Conservation (phyloP, 2,113 vertebrate genomes). For the Numida meleagris region DNA sequence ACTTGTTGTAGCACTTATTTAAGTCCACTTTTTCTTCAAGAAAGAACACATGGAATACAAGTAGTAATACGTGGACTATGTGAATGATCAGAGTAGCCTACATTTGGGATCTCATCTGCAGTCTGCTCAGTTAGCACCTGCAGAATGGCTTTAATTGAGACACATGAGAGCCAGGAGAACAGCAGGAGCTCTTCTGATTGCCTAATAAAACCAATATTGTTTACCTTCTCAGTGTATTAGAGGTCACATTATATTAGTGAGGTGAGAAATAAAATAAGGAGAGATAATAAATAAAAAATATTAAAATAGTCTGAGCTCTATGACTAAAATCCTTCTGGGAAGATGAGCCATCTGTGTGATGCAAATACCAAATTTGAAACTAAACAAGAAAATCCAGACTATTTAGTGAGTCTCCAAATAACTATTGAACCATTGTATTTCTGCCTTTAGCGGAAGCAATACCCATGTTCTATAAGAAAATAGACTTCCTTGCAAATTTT, state of each 20-base stretch:
- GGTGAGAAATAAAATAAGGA: neutral
- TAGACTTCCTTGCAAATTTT: neutral
- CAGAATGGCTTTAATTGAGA: neutral
- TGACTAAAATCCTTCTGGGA: neutral
- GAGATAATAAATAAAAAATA: neutral
- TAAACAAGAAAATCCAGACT: neutral
- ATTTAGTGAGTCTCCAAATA: neutral
- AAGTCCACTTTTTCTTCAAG: neutral
- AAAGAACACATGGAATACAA: neutral
- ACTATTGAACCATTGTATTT: neutral
- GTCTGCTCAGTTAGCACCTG: neutral
- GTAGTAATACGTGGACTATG: neutral
- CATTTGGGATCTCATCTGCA: neutral
- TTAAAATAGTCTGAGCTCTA: neutral
- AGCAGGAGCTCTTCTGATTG: neutral
- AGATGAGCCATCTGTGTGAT: neutral
- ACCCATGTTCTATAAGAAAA: neutral
- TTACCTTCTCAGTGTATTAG: neutral
- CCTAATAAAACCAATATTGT: neutral
- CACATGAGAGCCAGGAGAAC: rapidly evolving
- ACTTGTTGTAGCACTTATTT: neutral
- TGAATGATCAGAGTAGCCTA: neutral
- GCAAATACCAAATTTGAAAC: neutral
- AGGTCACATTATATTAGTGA: neutral
- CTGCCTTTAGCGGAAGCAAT: neutral